Evolutionary conservation across 2,888 invertebrate genomes (phyloP), one percentile per base, ranked within the genome.

Genomic region (Apamea anceps): DNA sequence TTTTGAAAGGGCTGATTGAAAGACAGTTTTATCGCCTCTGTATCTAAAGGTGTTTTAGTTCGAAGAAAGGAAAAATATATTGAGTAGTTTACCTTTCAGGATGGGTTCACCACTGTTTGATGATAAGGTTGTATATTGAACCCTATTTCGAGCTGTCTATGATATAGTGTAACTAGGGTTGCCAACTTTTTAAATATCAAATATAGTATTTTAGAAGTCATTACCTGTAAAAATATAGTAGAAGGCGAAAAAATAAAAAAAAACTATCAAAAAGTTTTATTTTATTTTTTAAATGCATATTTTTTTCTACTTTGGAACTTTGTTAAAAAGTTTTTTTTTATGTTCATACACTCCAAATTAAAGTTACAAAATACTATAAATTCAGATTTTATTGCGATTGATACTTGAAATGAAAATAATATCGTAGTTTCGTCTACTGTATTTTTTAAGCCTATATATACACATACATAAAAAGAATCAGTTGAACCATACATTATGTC

Each of bases 1-100:
- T 82, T 84, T 81, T 89, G 80, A 84, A 88, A 88, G 84, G 88
- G 77, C 80, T 82, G 88, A 88, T 88, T 81, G 82, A 80, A 65
- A 80, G 80, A 72, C 81, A 83, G 76, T 70, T 89, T 88, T 89
- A 89, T 84, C 79, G 67, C 21, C 65, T 42, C 21, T 72, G 77
- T 85, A 85, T 84, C 70, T 57, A 67, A 84, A 79, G 87, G 77
- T 84, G 42, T 81, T 75, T 76, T 37, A 79, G 66, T 71, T 57
- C 51, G 42, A 18, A 60, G 68, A 67, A 77, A 76, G 81, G 77
- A 71, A 85, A 79, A 85, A 84, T 85, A 74, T 80, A 87, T 85
- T 73, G 77, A 87, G 81, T 75, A 72, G 68, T 75, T 75, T 75
- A 77, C 77, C 85, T 76, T 80, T 85, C 66, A 21, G 63, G 66